Conservation (phyloP, 2,113 vertebrate species). For the Dicentrarchus labrax region DNA sequence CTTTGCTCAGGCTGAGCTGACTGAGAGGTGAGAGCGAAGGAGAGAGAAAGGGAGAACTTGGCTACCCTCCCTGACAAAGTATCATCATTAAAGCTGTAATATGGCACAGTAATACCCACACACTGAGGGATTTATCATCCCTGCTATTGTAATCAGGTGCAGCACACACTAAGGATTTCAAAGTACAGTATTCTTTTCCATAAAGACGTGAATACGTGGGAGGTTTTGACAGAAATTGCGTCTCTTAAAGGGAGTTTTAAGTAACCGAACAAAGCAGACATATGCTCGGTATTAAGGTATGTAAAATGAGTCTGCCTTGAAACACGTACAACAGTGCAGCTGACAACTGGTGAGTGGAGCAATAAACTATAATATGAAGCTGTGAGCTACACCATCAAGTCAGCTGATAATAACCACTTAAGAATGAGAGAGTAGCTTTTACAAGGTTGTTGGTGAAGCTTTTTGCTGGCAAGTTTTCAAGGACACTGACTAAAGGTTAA, state of each 20-base stretch:
- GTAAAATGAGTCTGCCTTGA: constrained; percentile 46
- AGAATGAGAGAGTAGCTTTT: constrained; percentile 17
- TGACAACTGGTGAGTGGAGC: constrained; percentile 30
- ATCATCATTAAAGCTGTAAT: constrained; percentile 77
- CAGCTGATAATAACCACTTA: constrained; percentile 34
- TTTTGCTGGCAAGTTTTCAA: constrained; percentile 8
- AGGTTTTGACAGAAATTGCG: constrained; percentile 50
- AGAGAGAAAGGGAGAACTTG: constrained; percentile 56
- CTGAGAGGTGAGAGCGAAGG: constrained; percentile 61
- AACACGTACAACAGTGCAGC: constrained; percentile 33
- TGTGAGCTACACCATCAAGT: constrained; percentile 17
- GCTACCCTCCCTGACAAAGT: constrained; percentile 68
- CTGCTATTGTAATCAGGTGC: constrained; percentile 70
- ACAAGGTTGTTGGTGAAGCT: not conserved
- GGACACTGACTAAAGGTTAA: not conserved
- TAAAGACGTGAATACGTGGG: constrained; percentile 57
- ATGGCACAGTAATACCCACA: constrained; percentile 65
- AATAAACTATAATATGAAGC: constrained; percentile 34
- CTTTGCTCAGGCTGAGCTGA: constrained; percentile 62
- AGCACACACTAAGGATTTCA: constrained; percentile 57
- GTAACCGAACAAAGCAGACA: constrained; percentile 57
- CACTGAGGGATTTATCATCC: constrained; percentile 71
- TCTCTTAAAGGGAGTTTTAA: constrained; percentile 54
- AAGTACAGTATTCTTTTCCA: constrained; percentile 49
- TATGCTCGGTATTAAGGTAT: constrained; percentile 42